A percentile compares a stretch with the other conserved stretches of the same genome.
Evolutionary conservation across 2,888 invertebrate genomes (phyloP).

Genomic region (Conistra vaccinii): DNA sequence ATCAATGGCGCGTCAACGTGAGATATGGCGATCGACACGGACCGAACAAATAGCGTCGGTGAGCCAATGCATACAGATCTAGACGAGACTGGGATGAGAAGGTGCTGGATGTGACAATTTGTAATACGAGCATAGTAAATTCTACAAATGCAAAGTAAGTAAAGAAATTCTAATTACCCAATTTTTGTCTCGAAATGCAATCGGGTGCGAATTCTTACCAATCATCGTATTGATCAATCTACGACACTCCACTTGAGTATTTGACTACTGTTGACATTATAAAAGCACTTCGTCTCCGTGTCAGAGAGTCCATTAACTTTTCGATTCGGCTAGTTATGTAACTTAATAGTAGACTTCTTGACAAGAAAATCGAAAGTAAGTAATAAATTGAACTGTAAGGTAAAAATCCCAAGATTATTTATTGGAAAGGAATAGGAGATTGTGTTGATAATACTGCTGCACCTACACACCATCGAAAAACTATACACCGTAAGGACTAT

Average conservation of each 20-base stretch:
- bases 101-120: constrained; percentile 50
- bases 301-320: no score
- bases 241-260: background rate
- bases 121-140: background rate
- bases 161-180: background rate
- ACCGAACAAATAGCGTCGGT: constrained; percentile 76
- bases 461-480: no score
- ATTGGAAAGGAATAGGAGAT: background rate
- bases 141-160: background rate
- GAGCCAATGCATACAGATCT: constrained; percentile 82
- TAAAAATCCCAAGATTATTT: background rate
- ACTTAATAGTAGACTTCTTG: background rate
- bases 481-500: no score
- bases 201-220: background rate
- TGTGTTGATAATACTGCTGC: background rate
- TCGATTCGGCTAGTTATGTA: background rate
- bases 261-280: background rate
- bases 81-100: constrained; percentile 45
- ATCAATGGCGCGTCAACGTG: constrained; percentile 79
- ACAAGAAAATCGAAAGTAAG: background rate
- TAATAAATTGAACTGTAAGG: background rate
- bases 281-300: background rate
- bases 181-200: background rate
- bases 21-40: constrained; percentile 78
- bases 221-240: background rate